phyloP scores from a whole-genome alignment of 2,113 vertebrate genomes.

The Reinhardtius hippoglossoides region DNA sequence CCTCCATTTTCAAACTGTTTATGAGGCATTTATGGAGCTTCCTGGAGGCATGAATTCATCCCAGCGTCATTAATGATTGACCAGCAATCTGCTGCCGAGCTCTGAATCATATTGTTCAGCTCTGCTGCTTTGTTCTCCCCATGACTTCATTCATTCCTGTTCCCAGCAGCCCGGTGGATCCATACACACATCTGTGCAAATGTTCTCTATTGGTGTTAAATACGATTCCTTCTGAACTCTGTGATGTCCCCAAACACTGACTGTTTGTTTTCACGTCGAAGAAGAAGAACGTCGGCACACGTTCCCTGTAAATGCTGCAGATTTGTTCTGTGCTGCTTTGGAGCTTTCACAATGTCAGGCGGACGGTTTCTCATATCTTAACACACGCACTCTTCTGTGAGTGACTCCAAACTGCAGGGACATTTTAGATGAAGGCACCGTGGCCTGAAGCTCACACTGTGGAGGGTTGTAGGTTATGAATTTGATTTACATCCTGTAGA shows the following conservation, averaged over 20 bases:
- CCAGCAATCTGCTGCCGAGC: conserved; percentile 68
- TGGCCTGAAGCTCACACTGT: no score
- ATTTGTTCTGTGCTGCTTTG: no score
- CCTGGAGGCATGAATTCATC: conserved; percentile 60
- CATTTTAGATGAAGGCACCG: no score
- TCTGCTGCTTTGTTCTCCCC: neutral
- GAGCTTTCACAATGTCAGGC: no score
- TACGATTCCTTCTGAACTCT: neutral
- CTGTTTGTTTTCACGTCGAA: conserved; percentile 18
- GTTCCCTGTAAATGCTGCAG: neutral
- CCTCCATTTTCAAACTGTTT: conserved; percentile 58
- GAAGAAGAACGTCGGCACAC: neutral
- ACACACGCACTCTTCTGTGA: no score
- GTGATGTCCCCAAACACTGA: neutral
- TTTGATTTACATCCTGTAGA: no score
- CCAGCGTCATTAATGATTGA: conserved; percentile 78
- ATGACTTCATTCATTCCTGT: neutral
- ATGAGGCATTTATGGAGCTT: conserved; percentile 65
- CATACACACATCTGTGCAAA: neutral
- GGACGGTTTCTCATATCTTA: no score
- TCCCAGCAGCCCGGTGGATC: neutral
- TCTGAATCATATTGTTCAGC: conserved; percentile 7
- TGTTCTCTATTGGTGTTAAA: neutral
- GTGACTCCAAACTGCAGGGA: no score
- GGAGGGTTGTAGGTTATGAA: no score